Evolutionary conservation across 2,888 invertebrate genomes (phyloP).

Genomic region (Eupithecia abbreviata): DNA sequence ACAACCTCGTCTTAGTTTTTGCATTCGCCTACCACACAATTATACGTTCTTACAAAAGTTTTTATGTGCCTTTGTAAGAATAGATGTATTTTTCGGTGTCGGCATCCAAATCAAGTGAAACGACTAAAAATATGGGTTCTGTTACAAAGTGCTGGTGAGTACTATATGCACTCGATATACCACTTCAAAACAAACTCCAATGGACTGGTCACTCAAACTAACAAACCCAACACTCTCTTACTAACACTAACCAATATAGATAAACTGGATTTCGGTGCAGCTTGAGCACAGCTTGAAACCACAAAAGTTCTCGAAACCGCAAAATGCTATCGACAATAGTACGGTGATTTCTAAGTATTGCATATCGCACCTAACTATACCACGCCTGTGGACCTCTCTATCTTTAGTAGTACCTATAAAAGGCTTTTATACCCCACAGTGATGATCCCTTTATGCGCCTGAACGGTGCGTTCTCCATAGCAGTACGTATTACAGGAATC

Average conservation of each 20-base stretch:
- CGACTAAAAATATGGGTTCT: neutral
- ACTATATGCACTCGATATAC: neutral
- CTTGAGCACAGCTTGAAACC: conserved; percentile 4
- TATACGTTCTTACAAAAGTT: neutral
- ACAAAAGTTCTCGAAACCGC: neutral
- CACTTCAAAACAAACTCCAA: neutral
- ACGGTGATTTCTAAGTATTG: neutral
- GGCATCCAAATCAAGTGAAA: neutral
- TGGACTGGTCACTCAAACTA: conserved; percentile 10
- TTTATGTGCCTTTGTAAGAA: neutral
- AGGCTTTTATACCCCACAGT: neutral
- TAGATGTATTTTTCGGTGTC: neutral
- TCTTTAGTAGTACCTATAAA: neutral
- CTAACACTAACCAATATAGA: neutral
- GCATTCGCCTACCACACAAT: neutral
- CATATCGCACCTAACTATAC: neutral
- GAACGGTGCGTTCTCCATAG: conserved; percentile 17
- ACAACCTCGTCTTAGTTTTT: neutral
- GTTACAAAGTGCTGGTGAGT: conserved; percentile 7
- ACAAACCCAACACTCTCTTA: conserved; percentile 11
- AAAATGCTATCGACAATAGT: neutral
- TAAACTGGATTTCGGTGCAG: conserved; percentile 1
- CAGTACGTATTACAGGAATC: conserved; percentile 24
- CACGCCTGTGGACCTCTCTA: neutral
- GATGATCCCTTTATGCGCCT: neutral